Conservation (phyloP, 2,888 invertebrate genomes). For the Carabus problematicus region DNA sequence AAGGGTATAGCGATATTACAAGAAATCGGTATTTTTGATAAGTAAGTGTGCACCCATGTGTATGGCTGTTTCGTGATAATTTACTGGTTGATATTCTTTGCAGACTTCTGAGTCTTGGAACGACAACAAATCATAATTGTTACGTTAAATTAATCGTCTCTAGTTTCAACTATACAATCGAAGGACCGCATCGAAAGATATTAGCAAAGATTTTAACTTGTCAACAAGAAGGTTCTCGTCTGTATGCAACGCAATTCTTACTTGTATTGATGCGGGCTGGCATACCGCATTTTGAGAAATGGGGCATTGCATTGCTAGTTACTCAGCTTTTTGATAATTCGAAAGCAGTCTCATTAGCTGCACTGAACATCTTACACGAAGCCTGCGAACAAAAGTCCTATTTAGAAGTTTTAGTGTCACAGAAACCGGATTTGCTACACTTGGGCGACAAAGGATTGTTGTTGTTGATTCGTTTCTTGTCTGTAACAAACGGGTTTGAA, state of each 20-base stretch:
- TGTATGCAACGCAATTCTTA: slow-evolving; percentile 93
- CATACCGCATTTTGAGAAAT: slow-evolving; percentile 76
- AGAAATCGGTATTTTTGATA: slow-evolving; percentile 75
- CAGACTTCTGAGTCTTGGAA: slow-evolving; percentile 81
- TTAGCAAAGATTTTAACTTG: slow-evolving; percentile 67
- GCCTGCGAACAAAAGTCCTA: slow-evolving; percentile 87
- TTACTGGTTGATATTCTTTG: slow-evolving; percentile 26
- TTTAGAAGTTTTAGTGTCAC: slow-evolving; percentile 76
- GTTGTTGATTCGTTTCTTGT: slow-evolving; percentile 77
- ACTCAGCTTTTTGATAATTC: slow-evolving; percentile 86
- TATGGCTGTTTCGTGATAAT: neutral
- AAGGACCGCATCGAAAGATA: slow-evolving; percentile 74
- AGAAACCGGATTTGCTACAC: slow-evolving; percentile 73
- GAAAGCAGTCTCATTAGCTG: slow-evolving; percentile 78
- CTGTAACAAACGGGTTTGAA: slow-evolving; percentile 73
- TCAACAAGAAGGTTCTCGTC: slow-evolving; percentile 67
- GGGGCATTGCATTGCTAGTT: slow-evolving; percentile 87
- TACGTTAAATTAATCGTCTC: slow-evolving; percentile 94
- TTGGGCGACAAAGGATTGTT: slow-evolving; percentile 82
- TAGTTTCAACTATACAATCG: slow-evolving; percentile 84
- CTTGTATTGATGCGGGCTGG: slow-evolving; percentile 83
- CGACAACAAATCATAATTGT: slow-evolving; percentile 85
- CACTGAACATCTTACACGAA: slow-evolving; percentile 86
- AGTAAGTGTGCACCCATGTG: slow-evolving; percentile 61
- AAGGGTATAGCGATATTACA: slow-evolving; percentile 76